phyloP scores from a whole-genome alignment of 35 echinoderm and acorn worm species.

The Lytechinus pictus region DNA sequence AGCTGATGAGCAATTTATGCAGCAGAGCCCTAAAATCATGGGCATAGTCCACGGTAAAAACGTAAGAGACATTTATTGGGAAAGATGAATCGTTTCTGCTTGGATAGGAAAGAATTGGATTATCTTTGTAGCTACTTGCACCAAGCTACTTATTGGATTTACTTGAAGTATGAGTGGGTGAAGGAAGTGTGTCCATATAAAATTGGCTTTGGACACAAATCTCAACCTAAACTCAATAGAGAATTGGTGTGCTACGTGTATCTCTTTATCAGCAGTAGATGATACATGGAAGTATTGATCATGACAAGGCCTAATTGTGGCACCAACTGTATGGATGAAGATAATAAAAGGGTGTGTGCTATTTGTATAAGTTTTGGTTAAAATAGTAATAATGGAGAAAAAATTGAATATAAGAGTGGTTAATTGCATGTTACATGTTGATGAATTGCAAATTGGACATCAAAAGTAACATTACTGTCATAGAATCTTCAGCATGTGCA shows the following conservation, averaged over 20 bases:
- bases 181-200: not conserved
- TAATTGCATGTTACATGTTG: too few species aligned
- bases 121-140: not conserved
- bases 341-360: not conserved
- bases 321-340: not conserved
- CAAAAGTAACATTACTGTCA: too few species aligned
- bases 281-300: not conserved
- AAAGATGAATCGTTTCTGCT: not conserved
- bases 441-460: too few species aligned
- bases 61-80: not conserved
- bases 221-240: not conserved
- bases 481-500: too few species aligned
- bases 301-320: not conserved
- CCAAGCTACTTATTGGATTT: constrained; percentile 1
- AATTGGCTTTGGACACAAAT: not conserved
- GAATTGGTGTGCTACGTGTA: not conserved
- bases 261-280: not conserved
- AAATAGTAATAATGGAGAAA: too few species aligned
- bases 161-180: not conserved
- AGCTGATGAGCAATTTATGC: too few species aligned
- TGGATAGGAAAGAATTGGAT: not conserved
- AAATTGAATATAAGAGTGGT: too few species aligned
- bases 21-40: too few species aligned
- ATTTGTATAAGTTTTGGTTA: not conserved
- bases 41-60: not conserved